Evolutionary conservation across 2,113 vertebrate species (phyloP), one percentile per base, ranked within the genome.

Genomic region (Triplophysa tibetana): DNA sequence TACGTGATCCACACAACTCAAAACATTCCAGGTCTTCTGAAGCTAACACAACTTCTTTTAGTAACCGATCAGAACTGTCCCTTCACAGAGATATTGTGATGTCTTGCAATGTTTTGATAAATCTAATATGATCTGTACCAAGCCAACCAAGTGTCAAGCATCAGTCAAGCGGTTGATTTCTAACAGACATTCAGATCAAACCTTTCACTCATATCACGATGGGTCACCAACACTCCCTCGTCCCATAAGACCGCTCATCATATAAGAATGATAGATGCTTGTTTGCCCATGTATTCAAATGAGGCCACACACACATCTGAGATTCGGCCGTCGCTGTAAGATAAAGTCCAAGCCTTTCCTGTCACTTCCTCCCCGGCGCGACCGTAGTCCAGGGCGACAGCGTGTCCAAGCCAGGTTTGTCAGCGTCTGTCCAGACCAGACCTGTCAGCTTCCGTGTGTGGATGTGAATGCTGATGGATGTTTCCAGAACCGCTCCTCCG

Each of bases 391-490:
- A 85, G 68, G 81, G 85, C 86, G 91, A 92, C 92, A 92, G 90
- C 85, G 86, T 88, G 91, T 93, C 91, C 90, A 90, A 90, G 85
- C 89, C 60, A 88, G 90, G 88, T 92, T 89, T 90, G 91, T 93
- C 93, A 93, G 89, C 84, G 90, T 92, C 92, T 90, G 78, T 88
- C 89, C 91, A 88, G 88, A 91, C 86, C 89, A 86, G 90, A 91
- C 89, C 91, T 89, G 89, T 92, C 91, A 86, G 70, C 88, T 91
- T 88, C 79, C 78, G 89, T 87, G 68, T 85, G 77, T 84, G 89
- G 86, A 86, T 80, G 78, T 65, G 85, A 86, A 89, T 70, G 87
- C 89, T 92, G 92, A 92, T 87, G 89, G 92, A 93, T 91, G 86
- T 90, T 91, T 91, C 91, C 89, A 90, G 90, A 87, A 80, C 92